Base-by-base conservation (phyloP, 2,888 invertebrate genomes). In the Imbricaverruca yamaguchii region DNA sequence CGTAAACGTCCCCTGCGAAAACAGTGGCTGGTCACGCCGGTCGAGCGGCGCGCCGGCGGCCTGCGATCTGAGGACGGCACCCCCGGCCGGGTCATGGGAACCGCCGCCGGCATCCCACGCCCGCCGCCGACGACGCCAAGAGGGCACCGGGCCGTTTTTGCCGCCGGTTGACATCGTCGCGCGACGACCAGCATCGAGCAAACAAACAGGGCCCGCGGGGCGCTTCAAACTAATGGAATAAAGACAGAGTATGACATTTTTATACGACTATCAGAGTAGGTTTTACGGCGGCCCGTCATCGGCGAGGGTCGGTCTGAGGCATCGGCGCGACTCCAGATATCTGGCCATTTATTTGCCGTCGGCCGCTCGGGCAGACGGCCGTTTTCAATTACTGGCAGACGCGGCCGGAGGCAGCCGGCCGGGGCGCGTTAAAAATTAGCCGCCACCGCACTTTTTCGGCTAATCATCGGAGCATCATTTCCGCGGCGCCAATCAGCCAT, bases 391-490 rank as follows among this genome's bases (percentile, higher is more conserved):
- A 74, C 74, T 59, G 59, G 53, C 6, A 10, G 18, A n/a, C 9
- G 23, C 65, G 65, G 23, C 23, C 65, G 65, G 65, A 8, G 23
- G 74, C 74, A 21, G 74, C 74, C 74, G 21, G 74, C 53, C 55
- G 39, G 53, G 12, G 53, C 74, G 55, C 53, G 53, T 55, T 74
- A 18, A 74, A 69, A 74, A 74, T 74, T 74, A 74, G 74, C 53
- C 74, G 55, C 23, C 74, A 7, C 74, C 55, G 55, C 74, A 53
- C 15, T 74, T 74, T 74, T 74, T 74, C 74, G 15, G 74, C 74
- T 74, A 74, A 74, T 74, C 74, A 74, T 74, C 74, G 53, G 53
- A 18, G 74, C 74, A 74, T 74, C 74, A 74, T 74, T 74, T 74
- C 74, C 74, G 53, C 53, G 21, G 74, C 74, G 55, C 74, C 74